A percentile compares a stretch with the other conserved stretches of the same genome.
Evolutionary conservation across 2,113 vertebrate species (phyloP).

Genomic region (Pygoscelis adeliae): DNA sequence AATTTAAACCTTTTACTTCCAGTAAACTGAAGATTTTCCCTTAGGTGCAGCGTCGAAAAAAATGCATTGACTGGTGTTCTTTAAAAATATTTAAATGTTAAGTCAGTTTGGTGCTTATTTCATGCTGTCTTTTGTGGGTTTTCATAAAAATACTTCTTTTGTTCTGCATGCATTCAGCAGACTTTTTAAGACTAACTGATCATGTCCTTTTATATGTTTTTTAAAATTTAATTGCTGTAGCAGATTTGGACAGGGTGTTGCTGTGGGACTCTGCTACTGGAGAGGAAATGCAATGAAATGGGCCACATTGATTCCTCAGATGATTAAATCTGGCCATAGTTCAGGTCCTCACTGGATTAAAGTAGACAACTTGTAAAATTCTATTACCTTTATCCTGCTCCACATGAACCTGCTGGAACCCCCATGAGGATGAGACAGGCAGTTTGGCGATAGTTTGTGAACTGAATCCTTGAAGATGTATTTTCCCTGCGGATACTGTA

Average conservation of each 20-base stretch:
- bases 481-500: background rate
- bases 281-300: background rate
- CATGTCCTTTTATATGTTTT: background rate
- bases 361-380: background rate
- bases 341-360: constrained; percentile 22
- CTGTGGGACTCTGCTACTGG: background rate
- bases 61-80: background rate
- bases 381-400: background rate
- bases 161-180: background rate
- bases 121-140: background rate
- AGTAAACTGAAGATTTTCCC: background rate
- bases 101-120: background rate
- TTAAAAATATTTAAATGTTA: background rate
- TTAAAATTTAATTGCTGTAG: background rate
- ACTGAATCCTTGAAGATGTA: background rate
- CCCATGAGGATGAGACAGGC: background rate
- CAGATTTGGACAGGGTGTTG: background rate
- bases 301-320: background rate
- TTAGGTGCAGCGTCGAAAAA: background rate
- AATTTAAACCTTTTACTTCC: background rate
- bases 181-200: background rate
- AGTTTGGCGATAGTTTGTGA: background rate
- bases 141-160: background rate
- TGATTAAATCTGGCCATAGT: background rate
- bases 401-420: background rate